phyloP scores from a whole-genome alignment of 2,797 vertebrate species.

The Anomalospiza imberbis region DNA sequence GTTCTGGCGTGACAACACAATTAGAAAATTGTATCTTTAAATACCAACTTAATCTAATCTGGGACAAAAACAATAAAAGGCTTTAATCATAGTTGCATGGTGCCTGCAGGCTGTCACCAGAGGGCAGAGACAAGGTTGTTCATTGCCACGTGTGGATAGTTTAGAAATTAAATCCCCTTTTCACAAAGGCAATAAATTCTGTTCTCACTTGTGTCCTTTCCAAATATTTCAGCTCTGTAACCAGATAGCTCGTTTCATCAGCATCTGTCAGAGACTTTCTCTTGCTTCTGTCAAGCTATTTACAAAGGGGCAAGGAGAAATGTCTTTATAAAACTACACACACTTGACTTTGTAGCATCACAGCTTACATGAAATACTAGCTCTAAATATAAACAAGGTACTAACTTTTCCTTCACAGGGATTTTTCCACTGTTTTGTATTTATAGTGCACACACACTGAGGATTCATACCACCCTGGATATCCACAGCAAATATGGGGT shows the following conservation, averaged over 20 bases:
- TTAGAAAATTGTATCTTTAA: slow-evolving; percentile 61
- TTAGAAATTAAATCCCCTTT: slow-evolving; percentile 59
- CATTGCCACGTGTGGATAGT: slow-evolving; percentile 22
- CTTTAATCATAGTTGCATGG: slow-evolving; percentile 50
- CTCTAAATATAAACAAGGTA: neutral
- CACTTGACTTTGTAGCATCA: neutral
- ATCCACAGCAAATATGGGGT: neutral
- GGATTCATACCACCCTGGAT: neutral
- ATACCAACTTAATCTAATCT: slow-evolving; percentile 61
- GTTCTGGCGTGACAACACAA: neutral
- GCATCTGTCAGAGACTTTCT: slow-evolving; percentile 18
- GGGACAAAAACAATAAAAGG: slow-evolving; percentile 57
- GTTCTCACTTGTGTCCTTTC: slow-evolving; percentile 45
- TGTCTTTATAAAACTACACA: neutral
- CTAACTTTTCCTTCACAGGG: neutral
- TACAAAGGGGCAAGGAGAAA: slow-evolving; percentile 34
- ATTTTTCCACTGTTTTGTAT: neutral
- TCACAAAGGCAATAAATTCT: slow-evolving; percentile 52
- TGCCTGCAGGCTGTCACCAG: slow-evolving; percentile 54
- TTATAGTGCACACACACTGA: accelerated
- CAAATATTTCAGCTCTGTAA: slow-evolving; percentile 53
- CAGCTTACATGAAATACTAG: neutral
- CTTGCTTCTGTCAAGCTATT: slow-evolving; percentile 10
- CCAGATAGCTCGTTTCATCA: slow-evolving; percentile 39
- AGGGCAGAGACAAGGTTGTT: slow-evolving; percentile 62